Evolutionary conservation across 2,113 vertebrate species (phyloP).

Genomic region (Nibea coibor): DNA sequence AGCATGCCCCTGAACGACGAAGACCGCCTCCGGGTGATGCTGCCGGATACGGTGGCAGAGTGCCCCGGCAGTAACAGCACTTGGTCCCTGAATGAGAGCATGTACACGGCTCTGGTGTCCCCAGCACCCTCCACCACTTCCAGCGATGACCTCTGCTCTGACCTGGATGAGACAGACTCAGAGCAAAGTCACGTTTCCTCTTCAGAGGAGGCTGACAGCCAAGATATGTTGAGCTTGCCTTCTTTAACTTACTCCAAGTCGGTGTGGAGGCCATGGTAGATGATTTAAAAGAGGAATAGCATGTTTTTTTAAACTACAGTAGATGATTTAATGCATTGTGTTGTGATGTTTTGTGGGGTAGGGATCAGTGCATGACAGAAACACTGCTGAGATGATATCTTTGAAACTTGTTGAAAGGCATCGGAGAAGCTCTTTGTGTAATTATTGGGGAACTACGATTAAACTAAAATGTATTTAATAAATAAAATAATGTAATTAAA

Average conservation of each 20-base stretch:
- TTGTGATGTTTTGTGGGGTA: conserved; percentile 39
- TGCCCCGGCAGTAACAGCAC: conserved; percentile 32
- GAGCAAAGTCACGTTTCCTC: conserved; percentile 83
- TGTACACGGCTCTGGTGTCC: conserved; percentile 53
- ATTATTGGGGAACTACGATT: conserved; percentile 31
- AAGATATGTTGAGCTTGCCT: conserved; percentile 63
- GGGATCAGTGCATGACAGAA: conserved; percentile 10
- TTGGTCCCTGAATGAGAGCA: conserved; percentile 56
- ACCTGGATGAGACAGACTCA: conserved; percentile 88
- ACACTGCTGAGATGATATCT: conserved; percentile 36
- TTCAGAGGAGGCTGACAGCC: conserved; percentile 78
- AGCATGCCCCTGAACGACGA: conserved; percentile 92
- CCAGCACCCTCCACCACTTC: conserved; percentile 75
- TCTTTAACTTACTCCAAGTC: conserved; percentile 77
- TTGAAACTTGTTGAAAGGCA: conserved; percentile 35
- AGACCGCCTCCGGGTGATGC: conserved; percentile 83
- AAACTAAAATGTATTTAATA: conserved; percentile 62
- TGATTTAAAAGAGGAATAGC: neutral
- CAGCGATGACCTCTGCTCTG: conserved; percentile 88
- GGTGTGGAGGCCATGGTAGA: conserved; percentile 97
- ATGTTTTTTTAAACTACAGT: neutral
- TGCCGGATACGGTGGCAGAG: conserved; percentile 83
- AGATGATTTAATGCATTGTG: conserved; percentile 27
- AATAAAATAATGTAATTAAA: conserved; percentile 54
- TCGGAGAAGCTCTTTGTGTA: conserved; percentile 65